A percentile compares a stretch with the other conserved stretches of the same genome.
Evolutionary conservation across 2,113 vertebrate species (phyloP).

Genomic region (Microcebus tavaratra): DNA sequence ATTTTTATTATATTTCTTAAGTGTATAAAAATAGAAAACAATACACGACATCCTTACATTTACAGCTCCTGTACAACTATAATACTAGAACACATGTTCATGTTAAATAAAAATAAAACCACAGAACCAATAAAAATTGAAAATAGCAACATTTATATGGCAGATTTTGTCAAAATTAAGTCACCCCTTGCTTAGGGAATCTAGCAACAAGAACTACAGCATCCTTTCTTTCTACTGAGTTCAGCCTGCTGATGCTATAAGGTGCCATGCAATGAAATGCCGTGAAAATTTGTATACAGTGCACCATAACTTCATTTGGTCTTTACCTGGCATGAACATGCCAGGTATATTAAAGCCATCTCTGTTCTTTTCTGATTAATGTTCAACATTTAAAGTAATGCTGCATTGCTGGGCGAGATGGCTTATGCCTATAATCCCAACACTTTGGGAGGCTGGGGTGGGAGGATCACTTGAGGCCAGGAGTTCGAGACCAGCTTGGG

Average conservation of each 20-base stretch:
- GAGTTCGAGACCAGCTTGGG: too few relatives aligned
- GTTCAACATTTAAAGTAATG: not conserved
- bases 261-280: not conserved
- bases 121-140: not conserved
- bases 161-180: not conserved
- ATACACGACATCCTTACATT: not conserved
- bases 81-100: not conserved
- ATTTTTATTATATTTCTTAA: slow-evolving; percentile 35
- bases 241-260: not conserved
- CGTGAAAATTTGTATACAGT: not conserved
- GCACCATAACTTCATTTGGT: not conserved
- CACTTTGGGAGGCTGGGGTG: too few relatives aligned
- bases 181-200: not conserved
- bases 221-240: not conserved
- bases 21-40: not conserved
- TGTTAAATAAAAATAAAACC: slow-evolving; percentile 21
- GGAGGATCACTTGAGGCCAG: too few relatives aligned
- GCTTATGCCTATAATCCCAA: too few relatives aligned
- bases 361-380: not conserved
- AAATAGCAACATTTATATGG: not conserved
- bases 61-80: not conserved
- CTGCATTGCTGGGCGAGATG: too few relatives aligned
- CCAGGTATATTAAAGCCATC: not conserved
- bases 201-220: not conserved
- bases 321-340: not conserved